Evolutionary conservation across 2,888 invertebrate genomes (phyloP).

Genomic region (Synanthedon andrenaeformis): DNA sequence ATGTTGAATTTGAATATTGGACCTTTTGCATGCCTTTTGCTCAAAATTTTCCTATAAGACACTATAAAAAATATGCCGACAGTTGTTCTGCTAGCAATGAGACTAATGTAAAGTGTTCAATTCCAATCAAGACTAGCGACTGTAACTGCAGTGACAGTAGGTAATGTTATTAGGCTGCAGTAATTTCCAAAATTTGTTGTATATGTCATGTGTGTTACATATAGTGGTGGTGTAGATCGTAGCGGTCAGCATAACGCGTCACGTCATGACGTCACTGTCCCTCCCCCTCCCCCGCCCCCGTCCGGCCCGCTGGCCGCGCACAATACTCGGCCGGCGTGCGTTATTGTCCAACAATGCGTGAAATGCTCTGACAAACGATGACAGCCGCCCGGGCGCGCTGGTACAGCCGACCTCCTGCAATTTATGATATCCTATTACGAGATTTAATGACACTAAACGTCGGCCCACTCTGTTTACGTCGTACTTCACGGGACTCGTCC

Average conservation of each 20-base stretch:
- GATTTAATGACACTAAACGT: conserved; percentile 68
- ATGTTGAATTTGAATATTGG: too few relatives aligned
- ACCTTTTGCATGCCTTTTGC: too few relatives aligned
- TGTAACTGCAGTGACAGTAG: neutral
- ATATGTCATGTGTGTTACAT: neutral
- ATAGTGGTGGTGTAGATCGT: conserved; percentile 8
- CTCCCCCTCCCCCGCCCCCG: conserved; percentile 7
- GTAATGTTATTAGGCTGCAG: neutral
- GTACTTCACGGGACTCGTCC: conserved; percentile 33
- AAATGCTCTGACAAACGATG: conserved; percentile 72
- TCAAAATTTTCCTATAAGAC: too few relatives aligned
- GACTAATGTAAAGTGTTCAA: too few relatives aligned
- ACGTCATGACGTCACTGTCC: conserved; percentile 19
- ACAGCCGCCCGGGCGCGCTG: conserved; percentile 57
- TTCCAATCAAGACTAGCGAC: too few relatives aligned
- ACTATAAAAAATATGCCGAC: too few relatives aligned
- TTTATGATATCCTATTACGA: conserved; percentile 70
- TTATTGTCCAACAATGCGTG: conserved; percentile 70
- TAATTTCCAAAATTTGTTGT: neutral
- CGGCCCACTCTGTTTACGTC: conserved; percentile 44
- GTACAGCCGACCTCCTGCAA: conserved; percentile 60
- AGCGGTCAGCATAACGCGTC: conserved; percentile 20
- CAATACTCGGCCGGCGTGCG: conserved; percentile 49
- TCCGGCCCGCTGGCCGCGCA: conserved; percentile 36
- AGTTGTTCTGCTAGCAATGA: too few relatives aligned